phyloP scores from a whole-genome alignment of 2,113 vertebrate genomes.

The Bambusicola thoracicus region DNA sequence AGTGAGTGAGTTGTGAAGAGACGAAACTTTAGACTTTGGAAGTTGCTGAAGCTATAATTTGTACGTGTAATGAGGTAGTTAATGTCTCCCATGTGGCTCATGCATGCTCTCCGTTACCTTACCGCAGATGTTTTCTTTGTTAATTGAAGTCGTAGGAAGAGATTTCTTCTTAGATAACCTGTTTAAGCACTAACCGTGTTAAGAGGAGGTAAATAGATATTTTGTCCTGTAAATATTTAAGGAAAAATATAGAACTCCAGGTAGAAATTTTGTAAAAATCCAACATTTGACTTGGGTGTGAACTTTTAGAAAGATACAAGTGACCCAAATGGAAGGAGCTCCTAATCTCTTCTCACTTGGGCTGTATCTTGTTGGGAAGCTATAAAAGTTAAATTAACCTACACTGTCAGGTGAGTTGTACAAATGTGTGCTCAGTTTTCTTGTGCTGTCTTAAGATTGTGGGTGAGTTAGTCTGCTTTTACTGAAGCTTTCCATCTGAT shows the following conservation, averaged over 20 bases:
- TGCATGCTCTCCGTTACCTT: not conserved
- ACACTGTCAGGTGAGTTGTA: not conserved
- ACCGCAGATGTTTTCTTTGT: not conserved
- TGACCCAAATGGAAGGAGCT: not conserved
- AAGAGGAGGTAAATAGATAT: not conserved
- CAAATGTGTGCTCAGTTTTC: not conserved
- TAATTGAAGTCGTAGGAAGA: not conserved
- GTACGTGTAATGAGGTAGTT: not conserved
- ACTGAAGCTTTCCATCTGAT: not conserved
- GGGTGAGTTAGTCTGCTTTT: not conserved
- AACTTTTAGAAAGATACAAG: not conserved
- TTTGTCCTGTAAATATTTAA: not conserved
- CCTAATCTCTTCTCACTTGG: too few species aligned
- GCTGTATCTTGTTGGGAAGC: too few species aligned
- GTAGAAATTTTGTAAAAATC: not conserved
- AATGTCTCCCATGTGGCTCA: too few species aligned
- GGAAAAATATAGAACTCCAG: not conserved
- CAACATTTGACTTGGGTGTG: not conserved
- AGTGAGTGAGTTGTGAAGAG: not conserved
- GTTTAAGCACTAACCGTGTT: too few species aligned
- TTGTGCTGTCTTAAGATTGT: not conserved
- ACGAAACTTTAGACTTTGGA: not conserved
- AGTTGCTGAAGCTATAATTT: not conserved
- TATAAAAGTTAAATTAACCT: not conserved
- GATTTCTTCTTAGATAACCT: not conserved